Evolutionary conservation across 2,113 vertebrate species (phyloP), one percentile per base, ranked within the genome.

Genomic region (Oophaga pumilio): DNA sequence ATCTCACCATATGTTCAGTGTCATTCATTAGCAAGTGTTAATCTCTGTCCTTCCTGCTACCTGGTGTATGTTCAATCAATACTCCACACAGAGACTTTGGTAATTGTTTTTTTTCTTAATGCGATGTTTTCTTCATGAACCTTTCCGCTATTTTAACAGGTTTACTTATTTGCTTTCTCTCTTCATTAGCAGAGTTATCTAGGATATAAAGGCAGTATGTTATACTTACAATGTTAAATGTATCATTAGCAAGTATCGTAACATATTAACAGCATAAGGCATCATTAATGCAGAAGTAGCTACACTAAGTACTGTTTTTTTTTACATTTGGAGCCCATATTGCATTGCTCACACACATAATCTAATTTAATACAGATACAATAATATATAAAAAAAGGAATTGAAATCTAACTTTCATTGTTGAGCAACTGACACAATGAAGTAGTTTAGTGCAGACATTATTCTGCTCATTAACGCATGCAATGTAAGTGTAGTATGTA

Each of bases 31-130:
- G 64, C 85, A 86, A 83, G 68, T 83, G 79, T 76, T 88, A 76
- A 83, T 82, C 68, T 88, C 28, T 62, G 24, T 76, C 69, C 79
- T 88, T 83, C 59, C 69, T 88, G 57, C 24, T 82, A 64, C 57
- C 57, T 33, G 33, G 43, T 60, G 24, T 66, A 64, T 24, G 69
- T 66, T 88, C 74, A 87, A 83, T 88, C 86, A 88, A 88, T 88
- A 88, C 64, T 76, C 79, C 2, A 76, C 52, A 11, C 79, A 74
- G 69, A 53, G 79, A 60, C 14, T 18, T 76, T 28, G 91, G 93
- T 93, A 90, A 93, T 92, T 94, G 92, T 92, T 89, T 89, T 91
- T 91, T 91, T 91, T 91, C 92, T 94, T 90, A 92, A 92, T 91
- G 90, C 76, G 85, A 88, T 90, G 85, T 74, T 74, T 74, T 74